phyloP scores from a whole-genome alignment of 1,140 invertebrate genomes.

The Armadillidium nasatum region DNA sequence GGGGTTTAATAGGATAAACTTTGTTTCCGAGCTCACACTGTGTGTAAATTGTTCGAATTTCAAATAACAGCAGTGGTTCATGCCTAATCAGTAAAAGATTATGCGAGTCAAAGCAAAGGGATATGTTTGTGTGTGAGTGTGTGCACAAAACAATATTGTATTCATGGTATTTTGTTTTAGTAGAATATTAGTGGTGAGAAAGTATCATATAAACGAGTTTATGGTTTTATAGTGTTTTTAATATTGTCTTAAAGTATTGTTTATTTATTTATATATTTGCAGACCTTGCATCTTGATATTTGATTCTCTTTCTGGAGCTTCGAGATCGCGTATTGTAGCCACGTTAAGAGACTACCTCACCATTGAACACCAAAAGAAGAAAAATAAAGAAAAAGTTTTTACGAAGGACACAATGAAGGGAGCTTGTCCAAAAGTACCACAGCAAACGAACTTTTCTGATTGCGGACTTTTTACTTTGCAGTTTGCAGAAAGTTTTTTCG shows the following conservation, averaged over 20 bases:
- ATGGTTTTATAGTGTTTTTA: too few species aligned
- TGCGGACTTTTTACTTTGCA: conserved; percentile 93
- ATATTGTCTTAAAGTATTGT: not conserved
- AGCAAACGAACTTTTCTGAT: conserved; percentile 94
- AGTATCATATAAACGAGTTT: too few species aligned
- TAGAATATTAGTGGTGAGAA: too few species aligned
- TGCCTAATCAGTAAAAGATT: too few species aligned
- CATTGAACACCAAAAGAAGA: conserved; percentile 79
- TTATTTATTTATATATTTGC: conserved; percentile 19
- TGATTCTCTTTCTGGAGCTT: conserved; percentile 80
- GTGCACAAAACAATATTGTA: too few species aligned
- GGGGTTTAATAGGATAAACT: too few species aligned
- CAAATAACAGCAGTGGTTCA: too few species aligned
- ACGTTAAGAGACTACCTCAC: conserved; percentile 83
- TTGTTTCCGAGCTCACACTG: too few species aligned
- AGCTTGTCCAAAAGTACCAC: conserved; percentile 79
- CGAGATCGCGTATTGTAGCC: conserved; percentile 71
- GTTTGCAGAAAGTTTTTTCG: conserved; percentile 92
- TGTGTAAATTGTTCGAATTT: too few species aligned
- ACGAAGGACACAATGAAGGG: conserved; percentile 77
- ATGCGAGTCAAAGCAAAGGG: too few species aligned
- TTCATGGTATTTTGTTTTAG: too few species aligned
- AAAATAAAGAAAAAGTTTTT: conserved; percentile 60
- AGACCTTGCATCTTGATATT: conserved; percentile 88
- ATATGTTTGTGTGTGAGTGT: too few species aligned